Base-by-base conservation (phyloP, 1,140 invertebrate species). In the Calliopsis andreniformis region DNA sequence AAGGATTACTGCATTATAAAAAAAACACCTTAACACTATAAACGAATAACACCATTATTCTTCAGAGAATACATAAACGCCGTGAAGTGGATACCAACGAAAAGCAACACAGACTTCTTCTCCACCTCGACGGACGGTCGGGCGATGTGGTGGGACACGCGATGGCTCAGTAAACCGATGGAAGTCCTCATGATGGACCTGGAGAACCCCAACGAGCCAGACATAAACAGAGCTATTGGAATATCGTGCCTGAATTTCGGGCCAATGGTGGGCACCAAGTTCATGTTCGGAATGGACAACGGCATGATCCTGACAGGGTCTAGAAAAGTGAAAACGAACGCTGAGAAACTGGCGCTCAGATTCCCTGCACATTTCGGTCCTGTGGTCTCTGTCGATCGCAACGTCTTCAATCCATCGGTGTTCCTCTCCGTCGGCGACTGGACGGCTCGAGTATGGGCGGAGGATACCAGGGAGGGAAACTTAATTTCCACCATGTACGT, bases 371-470 rank as follows among this genome's bases (percentile, higher is more conserved):
- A 98, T 87, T 91, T 95, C 55, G 97, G 97, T 0, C 96, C 97
- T 2, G 95, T 98, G 4, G 94, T 96, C 78, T 93, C 96, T 1
- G 91, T 98, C 4, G 95, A 97, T 87, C 93, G 97, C 56, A 98
- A 98, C 92, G 95, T 96, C n/a, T 95, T 95, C 32, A 97, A 96
- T 89, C 93, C 96, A 0, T 96, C 97, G 88, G 97, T 98, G 86
- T 98, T 98, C 83, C 89, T 98, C 4, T 97, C 97, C 1, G 94
- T 98, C 23, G 97, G 97, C 0, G 97, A 98, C 88, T 97, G 96
- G 95, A 96, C 95, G 39, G 95, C 96, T 3, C 94, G 95, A 75
- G 95, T 98, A 66, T 98, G 97, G 96, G 95, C 96, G 4, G 97
- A 98, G 91, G 97, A 98, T 87, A 97, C 96, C 78, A 94, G 94